phyloP scores from a whole-genome alignment of 2,888 invertebrate genomes.

The Amphipyra berbera region DNA sequence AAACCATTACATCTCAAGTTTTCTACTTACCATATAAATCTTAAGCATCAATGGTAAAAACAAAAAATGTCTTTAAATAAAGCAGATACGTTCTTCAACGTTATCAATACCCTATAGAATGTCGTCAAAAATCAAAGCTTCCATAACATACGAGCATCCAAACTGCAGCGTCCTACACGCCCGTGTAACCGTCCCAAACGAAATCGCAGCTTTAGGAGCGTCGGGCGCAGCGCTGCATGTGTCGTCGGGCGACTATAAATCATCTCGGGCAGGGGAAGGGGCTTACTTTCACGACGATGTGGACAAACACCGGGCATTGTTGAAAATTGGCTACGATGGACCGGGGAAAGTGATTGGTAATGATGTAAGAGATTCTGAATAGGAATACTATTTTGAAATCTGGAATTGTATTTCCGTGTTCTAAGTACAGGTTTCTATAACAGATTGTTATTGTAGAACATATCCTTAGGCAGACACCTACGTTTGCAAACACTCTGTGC shows the following conservation, averaged over 20 bases:
- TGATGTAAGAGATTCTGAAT: conserved; percentile 51
- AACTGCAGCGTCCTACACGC: conserved; percentile 68
- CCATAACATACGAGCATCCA: conserved; percentile 57
- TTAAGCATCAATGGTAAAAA: no score
- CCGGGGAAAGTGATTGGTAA: conserved; percentile 62
- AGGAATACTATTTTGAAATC: conserved; percentile 23
- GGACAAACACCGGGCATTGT: conserved; percentile 70
- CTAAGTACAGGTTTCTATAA: not conserved
- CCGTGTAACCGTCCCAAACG: conserved; percentile 61
- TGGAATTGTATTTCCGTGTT: not conserved
- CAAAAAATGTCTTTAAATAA: no score
- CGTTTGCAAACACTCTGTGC: not conserved
- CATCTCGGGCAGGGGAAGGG: conserved; percentile 76
- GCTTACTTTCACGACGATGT: conserved; percentile 80
- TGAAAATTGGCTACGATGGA: conserved; percentile 62
- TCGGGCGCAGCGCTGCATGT: conserved; percentile 87
- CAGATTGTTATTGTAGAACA: not conserved
- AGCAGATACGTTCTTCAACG: no score
- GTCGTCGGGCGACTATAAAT: conserved; percentile 85
- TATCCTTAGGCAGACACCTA: conserved; percentile 2
- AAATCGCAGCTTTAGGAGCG: conserved; percentile 82
- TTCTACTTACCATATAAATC: no score
- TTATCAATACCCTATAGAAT: no score
- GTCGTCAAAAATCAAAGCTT: not conserved
- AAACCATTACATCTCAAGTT: no score